phyloP scores from a whole-genome alignment of 2,888 invertebrate species.

The Galeruca laticollis region DNA sequence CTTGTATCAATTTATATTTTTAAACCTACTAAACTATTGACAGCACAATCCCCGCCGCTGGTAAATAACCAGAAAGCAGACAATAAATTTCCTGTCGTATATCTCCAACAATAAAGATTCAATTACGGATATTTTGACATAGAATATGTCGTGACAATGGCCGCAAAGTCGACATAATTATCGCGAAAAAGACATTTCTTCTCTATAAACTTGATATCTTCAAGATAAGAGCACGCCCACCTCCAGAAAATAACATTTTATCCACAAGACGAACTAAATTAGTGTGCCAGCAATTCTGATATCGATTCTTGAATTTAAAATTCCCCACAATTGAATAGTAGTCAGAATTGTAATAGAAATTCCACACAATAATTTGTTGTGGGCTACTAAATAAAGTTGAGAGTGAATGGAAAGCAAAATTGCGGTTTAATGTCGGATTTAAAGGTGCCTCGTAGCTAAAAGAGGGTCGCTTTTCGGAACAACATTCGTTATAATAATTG shows the following conservation, averaged over 20 bases:
- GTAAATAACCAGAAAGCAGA: conserved; percentile 5
- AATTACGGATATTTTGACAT: conserved; percentile 30
- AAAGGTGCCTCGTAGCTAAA: conserved; percentile 22
- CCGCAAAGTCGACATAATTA: conserved; percentile 26
- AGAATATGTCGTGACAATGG: conserved; percentile 31
- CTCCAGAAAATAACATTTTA: conserved; percentile 36
- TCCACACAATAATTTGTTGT: not conserved
- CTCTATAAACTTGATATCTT: conserved; percentile 29
- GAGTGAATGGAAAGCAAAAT: conserved; percentile 21
- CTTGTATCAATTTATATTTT: too few relatives aligned
- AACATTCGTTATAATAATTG: conserved; percentile 41
- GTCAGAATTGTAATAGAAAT: not conserved
- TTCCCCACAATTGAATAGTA: too few relatives aligned
- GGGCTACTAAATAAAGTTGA: not conserved
- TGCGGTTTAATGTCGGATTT: conserved; percentile 26
- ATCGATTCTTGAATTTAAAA: too few relatives aligned
- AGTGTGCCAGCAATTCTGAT: too few relatives aligned
- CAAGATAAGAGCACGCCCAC: conserved; percentile 31
- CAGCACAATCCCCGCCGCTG: too few relatives aligned
- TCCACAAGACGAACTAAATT: conserved; percentile 15
- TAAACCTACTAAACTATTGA: too few relatives aligned
- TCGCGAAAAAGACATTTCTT: conserved; percentile 28
- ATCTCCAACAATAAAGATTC: conserved; percentile 23
- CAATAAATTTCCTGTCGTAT: not conserved
- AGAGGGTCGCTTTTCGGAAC: conserved; percentile 36